A percentile compares a stretch with the other conserved stretches of the same genome.
These are phyloP conservation scores for Rhodinocichla rosea DNA, from an alignment of 2,113 vertebrate species.

Conservation along the genomic window DNA sequence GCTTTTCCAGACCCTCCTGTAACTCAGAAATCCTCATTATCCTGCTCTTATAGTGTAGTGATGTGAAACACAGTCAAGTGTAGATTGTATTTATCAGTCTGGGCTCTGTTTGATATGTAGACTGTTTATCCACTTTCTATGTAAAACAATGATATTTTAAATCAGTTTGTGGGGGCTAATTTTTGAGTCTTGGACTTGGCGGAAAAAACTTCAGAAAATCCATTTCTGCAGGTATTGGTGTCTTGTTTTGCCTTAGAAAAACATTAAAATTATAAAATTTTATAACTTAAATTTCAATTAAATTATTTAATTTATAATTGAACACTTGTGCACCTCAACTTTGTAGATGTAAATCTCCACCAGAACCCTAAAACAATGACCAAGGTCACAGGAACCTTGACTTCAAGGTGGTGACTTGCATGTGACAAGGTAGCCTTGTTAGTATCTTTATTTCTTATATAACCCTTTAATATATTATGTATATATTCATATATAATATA, in stretches of 20 bases:
- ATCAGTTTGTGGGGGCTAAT: not conserved
- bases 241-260: not conserved
- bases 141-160: not conserved
- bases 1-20: not conserved
- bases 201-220: not conserved
- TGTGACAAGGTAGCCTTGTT: not conserved
- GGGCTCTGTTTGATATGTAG: not conserved
- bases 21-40: not conserved
- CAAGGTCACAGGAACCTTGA: not conserved
- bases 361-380: not conserved
- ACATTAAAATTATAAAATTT: not conserved
- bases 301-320: too few species aligned
- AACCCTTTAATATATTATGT: not conserved
- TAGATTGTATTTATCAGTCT: not conserved
- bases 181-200: not conserved
- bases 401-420: not conserved
- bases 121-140: not conserved
- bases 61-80: not conserved
- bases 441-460: not conserved
- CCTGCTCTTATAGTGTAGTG: not conserved
- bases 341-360: not conserved
- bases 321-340: accelerated
- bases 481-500: too few species aligned
- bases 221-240: not conserved
- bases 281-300: too few species aligned